Evolutionary conservation across 1,140 invertebrate species (phyloP), one percentile per base, ranked within the genome.

Genomic region (Drosophila pseudoobscura): DNA sequence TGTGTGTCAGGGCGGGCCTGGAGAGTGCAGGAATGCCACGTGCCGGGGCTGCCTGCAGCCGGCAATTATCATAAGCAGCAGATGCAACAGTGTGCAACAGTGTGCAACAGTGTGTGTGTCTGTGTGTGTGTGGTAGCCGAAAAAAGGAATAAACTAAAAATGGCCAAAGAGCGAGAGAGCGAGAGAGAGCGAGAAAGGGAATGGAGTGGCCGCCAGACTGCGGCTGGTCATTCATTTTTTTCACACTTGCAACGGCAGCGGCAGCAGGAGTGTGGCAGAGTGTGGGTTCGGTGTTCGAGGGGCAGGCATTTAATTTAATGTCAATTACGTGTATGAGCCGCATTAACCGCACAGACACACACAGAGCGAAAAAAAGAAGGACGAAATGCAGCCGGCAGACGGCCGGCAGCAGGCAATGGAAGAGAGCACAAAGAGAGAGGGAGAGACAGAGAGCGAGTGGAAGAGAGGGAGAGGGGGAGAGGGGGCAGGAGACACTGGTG

Each of bases 61-160:
- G 78, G 82, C 83, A 87, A 87, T 87, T 87, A 87, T 87, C 82
- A 87, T 87, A 87, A 87, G 82, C 82, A 85, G 80, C 74, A 88
- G 74, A 77, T 77, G 74, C 74, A 77, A 78, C 83, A 87, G 75
- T 24, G 24, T 24, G 74, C 74, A 77, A 78, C 83, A 87, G 75
- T 24, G 24, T 24, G 24, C 24, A 51, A 49, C n/a, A 46, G 41
- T 47, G 7, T 56, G 56, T 59, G 20, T 20, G 20, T 20, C 0
- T 20, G 20, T 20, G 20, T 20, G 61, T 59, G 56, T 70, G 68
- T 63, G 64, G 65, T 61, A 74, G 77, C 68, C 82, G 56, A 87
- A 84, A 84, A 39, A 80, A 83, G 64, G 59, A 78, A 82, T 66
- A 87, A 87, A 88, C 78, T 88, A 87, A 87, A 79, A 87, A 75